Percentiles rank a stretch among this genome's conserved stretches.
Evolutionary conservation across 2,113 vertebrate genomes (phyloP).

Genomic region (Prinia subflava): DNA sequence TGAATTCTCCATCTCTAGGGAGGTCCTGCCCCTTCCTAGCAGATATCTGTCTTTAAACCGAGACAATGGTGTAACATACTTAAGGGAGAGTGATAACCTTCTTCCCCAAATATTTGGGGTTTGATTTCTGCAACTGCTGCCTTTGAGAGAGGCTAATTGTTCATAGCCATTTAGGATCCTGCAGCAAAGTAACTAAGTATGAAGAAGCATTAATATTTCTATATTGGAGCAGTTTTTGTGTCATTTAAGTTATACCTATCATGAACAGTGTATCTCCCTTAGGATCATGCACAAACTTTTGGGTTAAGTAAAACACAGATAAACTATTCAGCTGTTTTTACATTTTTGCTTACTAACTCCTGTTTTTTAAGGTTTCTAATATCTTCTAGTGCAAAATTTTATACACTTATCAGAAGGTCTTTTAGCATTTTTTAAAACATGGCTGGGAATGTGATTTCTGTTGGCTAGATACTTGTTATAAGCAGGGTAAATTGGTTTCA

Average conservation of each 20-base stretch:
- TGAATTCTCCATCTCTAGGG: too few species aligned
- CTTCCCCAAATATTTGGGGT: neutral
- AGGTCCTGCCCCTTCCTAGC: too few species aligned
- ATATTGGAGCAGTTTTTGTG: neutral
- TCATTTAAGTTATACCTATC: neutral
- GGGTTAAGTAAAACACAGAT: neutral
- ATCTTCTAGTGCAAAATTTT: neutral
- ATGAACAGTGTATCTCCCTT: neutral
- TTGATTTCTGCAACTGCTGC: neutral
- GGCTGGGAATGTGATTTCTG: neutral
- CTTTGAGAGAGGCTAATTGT: neutral
- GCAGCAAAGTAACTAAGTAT: neutral
- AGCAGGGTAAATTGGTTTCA: neutral
- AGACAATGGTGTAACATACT: neutral
- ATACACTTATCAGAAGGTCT: neutral
- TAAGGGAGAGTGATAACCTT: neutral
- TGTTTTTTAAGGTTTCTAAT: neutral
- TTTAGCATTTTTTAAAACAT: neutral
- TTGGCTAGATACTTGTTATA: neutral
- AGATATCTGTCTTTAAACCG: too few species aligned
- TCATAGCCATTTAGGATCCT: neutral
- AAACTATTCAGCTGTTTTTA: neutral
- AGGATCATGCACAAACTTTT: neutral
- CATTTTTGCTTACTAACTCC: neutral
- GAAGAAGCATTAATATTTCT: neutral